These are phyloP conservation scores for Pycnonotus jocosus DNA, from an alignment of 2,113 vertebrate species.

Conservation along the genomic window DNA sequence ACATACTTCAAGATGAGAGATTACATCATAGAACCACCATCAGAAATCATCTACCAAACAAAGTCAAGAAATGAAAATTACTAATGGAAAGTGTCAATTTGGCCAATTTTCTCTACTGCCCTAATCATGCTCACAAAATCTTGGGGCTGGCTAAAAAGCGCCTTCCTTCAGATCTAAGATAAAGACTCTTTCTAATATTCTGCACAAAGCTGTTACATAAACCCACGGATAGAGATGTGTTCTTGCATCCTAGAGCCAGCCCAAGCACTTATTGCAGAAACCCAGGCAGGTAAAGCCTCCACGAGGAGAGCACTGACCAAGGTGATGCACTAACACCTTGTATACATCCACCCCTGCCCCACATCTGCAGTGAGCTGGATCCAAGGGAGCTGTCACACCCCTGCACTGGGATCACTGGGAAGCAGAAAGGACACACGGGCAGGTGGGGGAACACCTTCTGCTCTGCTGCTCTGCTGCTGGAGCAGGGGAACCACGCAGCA, in stretches of 20 bases:
- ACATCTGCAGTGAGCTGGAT: background rate
- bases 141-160: background rate
- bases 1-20: background rate
- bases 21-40: background rate
- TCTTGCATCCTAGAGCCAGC: background rate
- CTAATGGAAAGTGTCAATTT: background rate
- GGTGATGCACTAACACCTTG: background rate
- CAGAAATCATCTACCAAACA: background rate
- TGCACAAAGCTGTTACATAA: background rate
- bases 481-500: background rate
- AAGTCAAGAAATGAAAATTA: background rate
- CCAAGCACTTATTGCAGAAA: background rate
- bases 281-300: background rate
- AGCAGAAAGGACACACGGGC: background rate
- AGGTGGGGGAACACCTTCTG: background rate
- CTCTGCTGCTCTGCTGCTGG: background rate
- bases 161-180: background rate
- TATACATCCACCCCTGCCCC: background rate
- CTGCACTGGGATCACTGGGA: background rate
- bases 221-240: background rate
- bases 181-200: background rate
- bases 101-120: background rate
- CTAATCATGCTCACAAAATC: background rate
- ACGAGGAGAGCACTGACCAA: rapidly evolving
- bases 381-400: background rate